Percentiles rank a stretch among this genome's conserved stretches.
phyloP scores from a whole-genome alignment of 1,140 invertebrate genomes.

The Drosophila rhopaloa region DNA sequence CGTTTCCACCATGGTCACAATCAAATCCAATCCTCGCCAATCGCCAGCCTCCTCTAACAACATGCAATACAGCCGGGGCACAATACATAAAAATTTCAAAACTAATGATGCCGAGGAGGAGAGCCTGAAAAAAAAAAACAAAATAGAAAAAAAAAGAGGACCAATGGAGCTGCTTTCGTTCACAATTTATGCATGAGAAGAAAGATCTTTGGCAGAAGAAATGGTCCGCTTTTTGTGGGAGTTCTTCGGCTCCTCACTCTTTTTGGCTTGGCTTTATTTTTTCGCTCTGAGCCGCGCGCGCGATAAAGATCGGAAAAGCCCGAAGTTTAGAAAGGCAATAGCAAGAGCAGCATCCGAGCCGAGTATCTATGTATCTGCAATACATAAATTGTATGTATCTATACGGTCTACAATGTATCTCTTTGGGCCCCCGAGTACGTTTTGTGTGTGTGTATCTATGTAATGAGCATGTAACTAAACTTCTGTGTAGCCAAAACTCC shows the following conservation, averaged over 20 bases:
- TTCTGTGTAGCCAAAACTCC: constrained; percentile 81
- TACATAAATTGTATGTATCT: constrained; percentile 62
- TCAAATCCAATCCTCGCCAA: constrained; percentile 64
- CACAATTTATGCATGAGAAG: constrained; percentile 79
- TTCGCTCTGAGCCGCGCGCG: constrained; percentile 24
- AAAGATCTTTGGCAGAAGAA: constrained; percentile 70
- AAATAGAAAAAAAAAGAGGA: constrained; percentile 20
- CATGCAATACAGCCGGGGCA: constrained; percentile 43
- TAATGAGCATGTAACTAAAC: constrained; percentile 82
- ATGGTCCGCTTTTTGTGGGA: constrained; percentile 60
- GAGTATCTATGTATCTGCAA: constrained; percentile 48
- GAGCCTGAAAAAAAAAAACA: constrained; percentile 20
- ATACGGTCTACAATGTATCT: constrained; percentile 62
- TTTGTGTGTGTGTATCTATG: constrained; percentile 62
- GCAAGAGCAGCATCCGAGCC: constrained; percentile 46
- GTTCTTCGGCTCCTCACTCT: constrained; percentile 32
- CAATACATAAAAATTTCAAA: constrained; percentile 70
- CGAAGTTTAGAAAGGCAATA: constrained; percentile 78
- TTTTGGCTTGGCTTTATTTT: constrained; percentile 26
- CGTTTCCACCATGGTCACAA: constrained; percentile 29
- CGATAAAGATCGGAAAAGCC: constrained; percentile 77
- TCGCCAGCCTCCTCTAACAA: constrained; percentile 45
- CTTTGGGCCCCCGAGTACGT: background rate
- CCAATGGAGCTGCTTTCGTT: constrained; percentile 51
- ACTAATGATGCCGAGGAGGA: constrained; percentile 64